Conservation (phyloP, 2,888 invertebrate genomes). For the Erpobdella octoculata region DNA sequence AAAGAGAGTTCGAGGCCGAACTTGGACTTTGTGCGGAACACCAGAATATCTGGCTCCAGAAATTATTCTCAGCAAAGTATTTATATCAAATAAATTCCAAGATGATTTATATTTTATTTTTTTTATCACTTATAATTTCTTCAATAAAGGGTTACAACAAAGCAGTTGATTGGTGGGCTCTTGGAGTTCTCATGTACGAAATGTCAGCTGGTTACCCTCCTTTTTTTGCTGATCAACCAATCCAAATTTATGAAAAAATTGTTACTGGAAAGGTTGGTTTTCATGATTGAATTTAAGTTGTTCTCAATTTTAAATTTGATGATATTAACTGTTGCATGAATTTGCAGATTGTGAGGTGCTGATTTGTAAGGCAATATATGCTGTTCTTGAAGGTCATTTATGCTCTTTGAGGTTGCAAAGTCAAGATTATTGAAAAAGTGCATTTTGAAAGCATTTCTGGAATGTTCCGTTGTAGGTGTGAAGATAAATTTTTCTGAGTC, state of each 20-base stretch:
- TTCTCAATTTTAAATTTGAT: neutral
- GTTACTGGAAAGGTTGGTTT: constrained; percentile 82
- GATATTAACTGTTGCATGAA: neutral
- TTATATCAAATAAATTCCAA: too few relatives aligned
- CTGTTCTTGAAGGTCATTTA: too few relatives aligned
- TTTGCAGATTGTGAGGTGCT: neutral
- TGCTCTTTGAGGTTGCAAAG: too few relatives aligned
- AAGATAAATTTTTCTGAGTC: too few relatives aligned
- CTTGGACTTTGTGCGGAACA: constrained; percentile 98
- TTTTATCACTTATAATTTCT: too few relatives aligned
- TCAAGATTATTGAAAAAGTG: too few relatives aligned
- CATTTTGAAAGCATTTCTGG: too few relatives aligned
- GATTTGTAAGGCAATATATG: too few relatives aligned
- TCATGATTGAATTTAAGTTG: constrained; percentile 29
- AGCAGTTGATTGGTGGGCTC: constrained; percentile 99
- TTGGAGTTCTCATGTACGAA: constrained; percentile 56
- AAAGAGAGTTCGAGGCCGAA: constrained; percentile 96
- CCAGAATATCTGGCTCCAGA: constrained; percentile 71
- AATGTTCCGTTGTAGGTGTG: too few relatives aligned
- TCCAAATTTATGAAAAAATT: constrained; percentile 99
- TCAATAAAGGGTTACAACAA: constrained; percentile 74
- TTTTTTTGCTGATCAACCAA: constrained; percentile 98
- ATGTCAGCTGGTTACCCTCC: constrained; percentile 80
- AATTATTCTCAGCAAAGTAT: constrained; percentile 64
- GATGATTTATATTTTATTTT: too few relatives aligned